Percentiles rank a stretch among this genome's conserved stretches.
Conservation (phyloP, 2,797 vertebrate species). For the Podargus strigoides region DNA sequence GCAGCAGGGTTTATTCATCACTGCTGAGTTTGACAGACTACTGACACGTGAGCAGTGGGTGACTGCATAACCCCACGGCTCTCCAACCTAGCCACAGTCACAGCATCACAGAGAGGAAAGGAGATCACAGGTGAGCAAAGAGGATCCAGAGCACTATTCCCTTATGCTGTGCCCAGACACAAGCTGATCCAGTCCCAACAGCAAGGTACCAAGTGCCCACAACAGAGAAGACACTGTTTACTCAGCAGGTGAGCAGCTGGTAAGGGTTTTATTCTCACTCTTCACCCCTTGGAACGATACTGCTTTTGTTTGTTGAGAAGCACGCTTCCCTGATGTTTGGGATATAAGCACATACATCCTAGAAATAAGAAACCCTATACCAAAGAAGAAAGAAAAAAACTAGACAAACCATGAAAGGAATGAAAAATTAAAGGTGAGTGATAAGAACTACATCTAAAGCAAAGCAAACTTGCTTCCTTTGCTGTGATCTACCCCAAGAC, state of each 20-base stretch:
- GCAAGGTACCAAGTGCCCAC: not conserved
- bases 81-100: not conserved
- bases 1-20: not conserved
- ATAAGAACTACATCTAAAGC: not conserved
- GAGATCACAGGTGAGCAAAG: not conserved
- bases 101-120: not conserved
- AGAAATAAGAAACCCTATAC: not conserved
- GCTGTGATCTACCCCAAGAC: not conserved
- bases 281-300: not conserved
- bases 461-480: not conserved
- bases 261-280: not conserved
- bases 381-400: not conserved
- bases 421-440: not conserved
- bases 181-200: not conserved
- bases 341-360: not conserved
- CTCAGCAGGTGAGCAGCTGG: not conserved
- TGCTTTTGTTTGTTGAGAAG: not conserved
- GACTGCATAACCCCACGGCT: rapidly evolving
- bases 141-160: not conserved
- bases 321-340: not conserved
- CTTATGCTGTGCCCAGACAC: not conserved
- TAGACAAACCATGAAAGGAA: not conserved
- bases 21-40: rapidly evolving
- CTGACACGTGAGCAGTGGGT: rapidly evolving
- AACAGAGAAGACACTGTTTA: not conserved